These are phyloP conservation scores for Sepioteuthis lessoniana DNA, from an alignment of 2,888 invertebrate species.

Conservation along the genomic window DNA sequence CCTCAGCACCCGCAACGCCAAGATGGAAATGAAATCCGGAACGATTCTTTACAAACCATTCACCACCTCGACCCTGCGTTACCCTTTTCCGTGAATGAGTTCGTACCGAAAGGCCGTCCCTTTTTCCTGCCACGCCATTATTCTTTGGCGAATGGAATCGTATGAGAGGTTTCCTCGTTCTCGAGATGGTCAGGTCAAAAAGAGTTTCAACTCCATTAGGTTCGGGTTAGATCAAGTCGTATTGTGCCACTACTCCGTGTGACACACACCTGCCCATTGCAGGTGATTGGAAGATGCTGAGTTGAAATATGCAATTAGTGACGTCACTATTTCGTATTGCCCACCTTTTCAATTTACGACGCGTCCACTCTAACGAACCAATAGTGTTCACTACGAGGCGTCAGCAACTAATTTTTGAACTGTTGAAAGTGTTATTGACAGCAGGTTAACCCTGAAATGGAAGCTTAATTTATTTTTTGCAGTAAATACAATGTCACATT, in stretches of 20 bases:
- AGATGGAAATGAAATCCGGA: background rate
- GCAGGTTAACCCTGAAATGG: background rate
- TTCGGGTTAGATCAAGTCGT: conserved; percentile 10
- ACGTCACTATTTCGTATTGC: background rate
- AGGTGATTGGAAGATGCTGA: background rate
- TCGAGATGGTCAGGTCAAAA: background rate
- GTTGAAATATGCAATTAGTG: conserved; percentile 14
- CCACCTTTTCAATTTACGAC: background rate
- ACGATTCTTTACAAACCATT: background rate
- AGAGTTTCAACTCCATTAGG: conserved; percentile 5
- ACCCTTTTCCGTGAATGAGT: background rate
- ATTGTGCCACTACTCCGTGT: background rate
- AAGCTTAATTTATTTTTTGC: background rate
- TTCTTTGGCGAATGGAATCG: background rate
- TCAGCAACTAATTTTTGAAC: conserved; percentile 15
- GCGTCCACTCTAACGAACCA: background rate
- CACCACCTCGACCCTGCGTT: background rate
- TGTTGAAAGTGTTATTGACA: background rate
- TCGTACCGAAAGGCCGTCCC: background rate
- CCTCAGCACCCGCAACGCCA: background rate
- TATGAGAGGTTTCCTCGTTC: background rate
- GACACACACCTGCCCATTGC: background rate
- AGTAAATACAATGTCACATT: background rate
- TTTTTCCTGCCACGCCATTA: background rate
- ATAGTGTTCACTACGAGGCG: background rate